Percentiles rank a stretch among this genome's conserved stretches.
Conservation (phyloP, 2,888 invertebrate genomes). For the Heliconius hortense region DNA sequence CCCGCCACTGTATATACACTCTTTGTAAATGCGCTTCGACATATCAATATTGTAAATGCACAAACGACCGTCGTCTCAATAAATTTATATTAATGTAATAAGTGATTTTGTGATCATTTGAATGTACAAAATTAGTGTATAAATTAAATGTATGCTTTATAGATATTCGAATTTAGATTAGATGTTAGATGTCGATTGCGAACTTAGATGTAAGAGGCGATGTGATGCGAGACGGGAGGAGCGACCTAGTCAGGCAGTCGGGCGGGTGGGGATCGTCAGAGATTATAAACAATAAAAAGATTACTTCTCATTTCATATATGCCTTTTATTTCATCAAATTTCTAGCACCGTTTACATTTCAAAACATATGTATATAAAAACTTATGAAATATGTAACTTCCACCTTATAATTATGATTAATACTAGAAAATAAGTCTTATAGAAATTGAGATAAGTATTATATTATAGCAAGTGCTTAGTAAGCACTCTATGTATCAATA, state of each 20-base stretch:
- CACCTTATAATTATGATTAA: conserved; percentile 17
- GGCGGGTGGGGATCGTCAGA: conserved; percentile 46
- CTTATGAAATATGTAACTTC: background rate
- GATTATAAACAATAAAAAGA: conserved; percentile 63
- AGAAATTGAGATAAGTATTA: conserved; percentile 1
- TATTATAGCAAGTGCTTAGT: background rate
- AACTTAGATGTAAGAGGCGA: conserved; percentile 30
- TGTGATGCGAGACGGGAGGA: conserved; percentile 40
- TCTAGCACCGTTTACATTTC: conserved; percentile 5
- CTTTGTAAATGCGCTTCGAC: conserved; percentile 21
- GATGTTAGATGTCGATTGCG: conserved; percentile 31
- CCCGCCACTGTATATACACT: conserved; percentile 9
- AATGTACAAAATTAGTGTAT: conserved; percentile 31
- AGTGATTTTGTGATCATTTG: conserved; percentile 9
- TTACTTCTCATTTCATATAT: conserved; percentile 49
- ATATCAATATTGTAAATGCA: conserved; percentile 31
- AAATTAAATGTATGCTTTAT: conserved; percentile 20
- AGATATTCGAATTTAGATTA: conserved; percentile 10
- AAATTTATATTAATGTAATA: background rate
- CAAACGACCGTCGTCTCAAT: conserved; percentile 27
- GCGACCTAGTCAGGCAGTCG: conserved; percentile 41
- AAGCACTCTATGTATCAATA: background rate
- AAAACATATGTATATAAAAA: background rate
- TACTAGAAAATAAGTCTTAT: conserved; percentile 18
- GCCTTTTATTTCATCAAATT: conserved; percentile 42